These are phyloP conservation scores for Phaedon cochleariae DNA, from an alignment of 2,888 invertebrate species.

Conservation along the genomic window DNA sequence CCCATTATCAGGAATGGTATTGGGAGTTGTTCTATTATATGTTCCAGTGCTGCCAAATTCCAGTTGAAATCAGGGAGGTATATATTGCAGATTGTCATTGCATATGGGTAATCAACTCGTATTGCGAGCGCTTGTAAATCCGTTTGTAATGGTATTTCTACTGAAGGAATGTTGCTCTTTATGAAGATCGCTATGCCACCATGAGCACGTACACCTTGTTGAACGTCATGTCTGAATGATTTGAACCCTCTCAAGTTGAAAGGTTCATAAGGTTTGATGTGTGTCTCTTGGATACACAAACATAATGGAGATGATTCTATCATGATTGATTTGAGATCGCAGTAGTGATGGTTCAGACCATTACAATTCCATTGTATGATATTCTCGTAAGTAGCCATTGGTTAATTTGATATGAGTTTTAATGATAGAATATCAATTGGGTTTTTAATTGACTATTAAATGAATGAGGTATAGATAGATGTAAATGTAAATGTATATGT, in stretches of 20 bases:
- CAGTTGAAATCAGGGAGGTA: constrained; percentile 10
- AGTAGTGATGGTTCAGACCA: constrained; percentile 12
- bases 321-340: constrained; percentile 12
- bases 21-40: constrained; percentile 10
- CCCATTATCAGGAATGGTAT: constrained; percentile 6
- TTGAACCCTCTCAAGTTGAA: constrained; percentile 11
- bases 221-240: background rate
- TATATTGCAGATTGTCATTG: constrained; percentile 15
- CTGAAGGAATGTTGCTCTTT: background rate
- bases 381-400: constrained; percentile 3
- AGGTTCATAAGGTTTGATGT: constrained; percentile 16
- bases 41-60: background rate
- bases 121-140: constrained; percentile 9
- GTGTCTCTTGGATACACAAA: constrained; percentile 22
- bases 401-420: background rate
- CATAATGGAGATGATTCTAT: constrained; percentile 8
- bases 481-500: background rate
- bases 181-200: constrained; percentile 11
- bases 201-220: constrained; percentile 1
- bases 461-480: background rate
- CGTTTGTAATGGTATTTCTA: background rate
- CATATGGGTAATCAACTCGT: background rate
- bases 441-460: background rate
- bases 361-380: constrained; percentile 27
- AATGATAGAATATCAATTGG: background rate